Conservation (phyloP, 2,113 vertebrate species). For the Rostratula benghalensis region DNA sequence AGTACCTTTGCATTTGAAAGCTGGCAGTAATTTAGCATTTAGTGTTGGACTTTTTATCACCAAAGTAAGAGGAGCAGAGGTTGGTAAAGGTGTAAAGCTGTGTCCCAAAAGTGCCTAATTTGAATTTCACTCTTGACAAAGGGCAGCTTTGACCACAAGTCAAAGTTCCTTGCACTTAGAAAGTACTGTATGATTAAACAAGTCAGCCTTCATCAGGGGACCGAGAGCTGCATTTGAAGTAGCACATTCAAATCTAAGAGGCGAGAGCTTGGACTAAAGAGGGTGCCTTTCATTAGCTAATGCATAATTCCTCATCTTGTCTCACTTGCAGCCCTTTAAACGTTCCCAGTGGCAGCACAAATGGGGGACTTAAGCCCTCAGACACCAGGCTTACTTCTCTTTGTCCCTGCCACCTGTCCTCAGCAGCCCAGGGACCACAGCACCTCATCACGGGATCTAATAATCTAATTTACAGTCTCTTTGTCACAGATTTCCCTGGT, state of each 20-base stretch:
- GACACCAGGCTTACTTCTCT: neutral
- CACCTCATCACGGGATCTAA: neutral
- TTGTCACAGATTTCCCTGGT: slow-evolving; percentile 84
- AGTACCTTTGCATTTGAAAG: neutral
- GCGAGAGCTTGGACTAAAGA: neutral
- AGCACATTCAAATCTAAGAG: neutral
- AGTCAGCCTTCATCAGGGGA: neutral
- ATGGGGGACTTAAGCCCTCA: neutral
- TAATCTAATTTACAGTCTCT: neutral
- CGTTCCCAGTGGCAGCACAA: neutral
- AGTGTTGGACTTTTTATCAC: neutral
- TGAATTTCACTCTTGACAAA: neutral
- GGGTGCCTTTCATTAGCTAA: neutral
- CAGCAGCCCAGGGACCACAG: neutral
- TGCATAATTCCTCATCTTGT: neutral
- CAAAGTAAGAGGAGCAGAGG: neutral
- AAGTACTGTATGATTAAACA: neutral
- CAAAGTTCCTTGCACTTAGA: neutral
- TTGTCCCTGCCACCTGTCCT: neutral
- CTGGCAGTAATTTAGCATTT: neutral
- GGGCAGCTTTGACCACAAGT: neutral
- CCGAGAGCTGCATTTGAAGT: neutral
- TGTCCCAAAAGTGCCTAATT: neutral
- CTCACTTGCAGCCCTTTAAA: neutral
- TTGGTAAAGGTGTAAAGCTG: neutral